Percentiles rank a stretch among this genome's conserved stretches.
phyloP scores from a whole-genome alignment of 2,113 vertebrate species.

The Semnornis frantzii region DNA sequence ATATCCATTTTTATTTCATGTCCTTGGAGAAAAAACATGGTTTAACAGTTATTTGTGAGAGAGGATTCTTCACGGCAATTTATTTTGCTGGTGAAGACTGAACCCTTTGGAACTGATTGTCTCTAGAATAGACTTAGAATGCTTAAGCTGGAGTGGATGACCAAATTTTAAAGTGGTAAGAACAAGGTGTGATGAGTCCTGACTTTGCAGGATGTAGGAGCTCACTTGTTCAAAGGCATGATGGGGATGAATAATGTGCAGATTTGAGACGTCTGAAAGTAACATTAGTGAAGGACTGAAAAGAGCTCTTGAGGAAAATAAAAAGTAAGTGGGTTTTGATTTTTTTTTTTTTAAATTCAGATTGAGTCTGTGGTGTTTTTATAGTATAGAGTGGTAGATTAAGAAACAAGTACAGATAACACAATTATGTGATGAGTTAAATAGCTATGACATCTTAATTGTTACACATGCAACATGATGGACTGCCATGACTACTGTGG shows the following conservation, averaged over 20 bases:
- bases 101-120: not conserved
- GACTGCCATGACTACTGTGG: not conserved
- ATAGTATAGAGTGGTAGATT: not conserved
- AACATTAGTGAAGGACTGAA: not conserved
- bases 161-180: not conserved
- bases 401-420: not conserved
- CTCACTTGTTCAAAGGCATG: not conserved
- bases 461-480: not conserved
- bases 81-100: not conserved
- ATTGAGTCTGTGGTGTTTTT: not conserved
- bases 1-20: not conserved
- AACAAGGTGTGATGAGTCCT: not conserved
- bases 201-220: not conserved
- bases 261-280: not conserved
- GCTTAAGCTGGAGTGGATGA: not conserved
- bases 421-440: not conserved
- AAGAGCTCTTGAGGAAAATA: not conserved
- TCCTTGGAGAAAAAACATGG: not conserved
- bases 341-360: not conserved
- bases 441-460: not conserved
- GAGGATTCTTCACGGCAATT: not conserved
- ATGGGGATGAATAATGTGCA: not conserved
- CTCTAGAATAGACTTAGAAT: not conserved
- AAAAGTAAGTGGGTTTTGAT: too few relatives aligned
- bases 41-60: not conserved